Evolutionary conservation across 2,888 invertebrate species (phyloP), one percentile per base, ranked within the genome.

Genomic region (Chaetogeoica ovagalla): DNA sequence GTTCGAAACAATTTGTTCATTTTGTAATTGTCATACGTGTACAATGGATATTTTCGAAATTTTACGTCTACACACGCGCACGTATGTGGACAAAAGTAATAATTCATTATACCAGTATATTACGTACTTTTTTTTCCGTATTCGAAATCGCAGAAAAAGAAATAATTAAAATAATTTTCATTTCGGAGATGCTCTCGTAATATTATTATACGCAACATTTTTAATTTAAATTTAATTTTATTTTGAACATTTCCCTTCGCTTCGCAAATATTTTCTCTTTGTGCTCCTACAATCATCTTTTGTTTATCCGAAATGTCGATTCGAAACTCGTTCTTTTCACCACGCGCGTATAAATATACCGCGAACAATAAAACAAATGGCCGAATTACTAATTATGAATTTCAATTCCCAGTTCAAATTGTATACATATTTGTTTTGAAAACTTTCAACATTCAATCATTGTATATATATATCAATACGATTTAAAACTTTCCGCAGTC

Each of bases 361-460:
- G 23, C 11, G 23, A 65, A 21, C 57, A 75, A 65, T 11, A 39
- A 75, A 75, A 75, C 23, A 57, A 43, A 66, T 39, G 2, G 19
- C 7, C 19, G 15, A 65, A 57, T 55, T 65, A 74, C n/a, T 74
- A 66, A 65, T 63, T 63, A 73, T 52, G 52, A 52, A 73, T 74
- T 74, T 57, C 6, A 65, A 65, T 57, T 57, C 39, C 15, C 21
- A 55, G 15, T 37, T 74, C 8, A 65, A 74, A 65, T 55, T 39
- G 17, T 30, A 30, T 30, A 30, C 30, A 30, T n/a, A 52, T 63
- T 37, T 63, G 15, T 65, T 74, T 23, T 39, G 7, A 57, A 74
- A 74, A 66, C 60, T 72, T 72, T 43, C 60, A 72, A 60, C 23
- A 72, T 17, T 30, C 30, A 30, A 30, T 30, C 30, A 30, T 4